A percentile compares a stretch with the other conserved stretches of the same genome.
Evolutionary conservation across 2,113 vertebrate species (phyloP).

Genomic region (Eulacestoma nigropectus): DNA sequence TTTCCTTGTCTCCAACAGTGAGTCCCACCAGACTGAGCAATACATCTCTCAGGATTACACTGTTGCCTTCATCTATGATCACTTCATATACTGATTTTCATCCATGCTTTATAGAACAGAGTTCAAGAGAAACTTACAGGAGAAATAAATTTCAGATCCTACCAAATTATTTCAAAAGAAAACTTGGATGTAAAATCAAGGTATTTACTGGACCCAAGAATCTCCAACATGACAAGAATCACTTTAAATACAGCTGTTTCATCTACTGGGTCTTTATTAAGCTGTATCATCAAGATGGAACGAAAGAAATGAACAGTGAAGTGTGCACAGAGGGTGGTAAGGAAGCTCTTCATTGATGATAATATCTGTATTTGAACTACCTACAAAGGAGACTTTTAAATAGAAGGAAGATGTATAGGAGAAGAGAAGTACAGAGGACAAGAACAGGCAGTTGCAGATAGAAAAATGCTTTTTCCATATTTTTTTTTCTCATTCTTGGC

Average conservation of each 20-base stretch:
- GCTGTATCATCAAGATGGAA: not conserved
- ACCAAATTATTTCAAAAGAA: not conserved
- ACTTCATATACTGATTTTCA: not conserved
- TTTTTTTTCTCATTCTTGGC: not conserved
- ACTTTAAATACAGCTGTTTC: not conserved
- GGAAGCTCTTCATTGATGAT: not conserved
- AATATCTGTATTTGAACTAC: not conserved
- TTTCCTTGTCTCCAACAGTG: not conserved
- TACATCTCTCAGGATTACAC: not conserved
- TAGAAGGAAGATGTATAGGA: not conserved
- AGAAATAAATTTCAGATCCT: not conserved
- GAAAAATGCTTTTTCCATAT: not conserved
- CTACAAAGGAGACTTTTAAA: not conserved
- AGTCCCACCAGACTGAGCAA: not conserved
- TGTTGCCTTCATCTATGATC: not conserved
- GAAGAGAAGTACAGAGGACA: not conserved
- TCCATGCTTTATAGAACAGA: not conserved
- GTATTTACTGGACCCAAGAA: not conserved
- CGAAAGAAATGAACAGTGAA: not conserved
- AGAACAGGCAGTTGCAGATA: not conserved
- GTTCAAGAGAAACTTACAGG: not conserved
- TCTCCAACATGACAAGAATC: not conserved
- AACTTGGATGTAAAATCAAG: not conserved
- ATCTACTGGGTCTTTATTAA: not conserved
- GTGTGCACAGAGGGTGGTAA: not conserved